Evolutionary conservation across 2,113 vertebrate species (phyloP), one percentile per base, ranked within the genome.

Genomic region (Cheirogaleus medius): DNA sequence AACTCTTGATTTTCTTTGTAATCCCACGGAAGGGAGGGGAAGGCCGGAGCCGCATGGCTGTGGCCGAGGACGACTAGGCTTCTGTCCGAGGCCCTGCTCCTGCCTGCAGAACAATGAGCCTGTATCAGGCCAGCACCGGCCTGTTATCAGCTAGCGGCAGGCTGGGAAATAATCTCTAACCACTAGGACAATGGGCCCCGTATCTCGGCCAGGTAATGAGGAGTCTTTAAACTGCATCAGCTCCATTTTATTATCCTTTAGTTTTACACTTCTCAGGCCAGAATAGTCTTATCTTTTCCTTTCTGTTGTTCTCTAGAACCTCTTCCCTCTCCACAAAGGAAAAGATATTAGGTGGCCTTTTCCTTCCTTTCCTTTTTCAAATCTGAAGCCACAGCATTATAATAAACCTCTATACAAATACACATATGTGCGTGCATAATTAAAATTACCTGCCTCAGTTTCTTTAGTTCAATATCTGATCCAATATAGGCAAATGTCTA

Each of bases 101-200:
- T 89, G 89, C 84, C 49, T 39, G 66, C 81, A 91, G 95, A 97
- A 97, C 97, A 97, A 94, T 77, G 93, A 96, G 94, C 39, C 90
- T 97, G 69, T 82, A 10, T 78, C 87, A 14, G 94, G 82, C 89
- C 96, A 90, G 74, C 20, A 68, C 0, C 4, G 69, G 92, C 86
- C 97, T 96, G 97, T 98, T 98, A 98, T 98, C 98, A 98, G 97
- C 93, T 85, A 1, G 54, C 37, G 8, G 94, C 98, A 98, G 98
- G 89, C 92, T 93, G 94, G 87, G 58, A 97, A 98, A 83, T 97
- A 97, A 98, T 98, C 98, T 98, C 96, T 91, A 96, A 78, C 87
- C 92, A 77, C 52, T 11, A 93, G 87, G 87, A 97, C 97, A 97
- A 88, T 95, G 91, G 96, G 82, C 37, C 29, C 91, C 20, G 0